Conservation (phyloP, 2,888 invertebrate species). For the Cosmia pyralina region DNA sequence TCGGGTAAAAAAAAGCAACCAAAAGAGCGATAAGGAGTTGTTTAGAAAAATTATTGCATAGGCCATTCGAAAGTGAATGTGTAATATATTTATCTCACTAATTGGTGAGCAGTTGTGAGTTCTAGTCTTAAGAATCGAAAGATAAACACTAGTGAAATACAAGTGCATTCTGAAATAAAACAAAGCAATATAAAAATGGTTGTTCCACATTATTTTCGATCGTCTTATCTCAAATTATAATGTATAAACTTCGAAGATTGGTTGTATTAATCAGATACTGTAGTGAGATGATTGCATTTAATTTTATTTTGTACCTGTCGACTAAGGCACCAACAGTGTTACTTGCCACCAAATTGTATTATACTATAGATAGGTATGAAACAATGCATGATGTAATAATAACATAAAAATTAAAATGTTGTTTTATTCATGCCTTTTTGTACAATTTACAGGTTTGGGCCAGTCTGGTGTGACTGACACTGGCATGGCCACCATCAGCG, state of each 20-base stretch:
- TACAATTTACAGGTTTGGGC: conserved; percentile 31
- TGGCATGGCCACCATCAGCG: no score
- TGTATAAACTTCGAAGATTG: conserved; percentile 29
- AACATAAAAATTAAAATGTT: conserved; percentile 60
- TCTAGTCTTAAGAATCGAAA: conserved; percentile 62
- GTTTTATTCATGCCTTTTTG: conserved; percentile 61
- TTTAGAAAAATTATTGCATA: conserved; percentile 47
- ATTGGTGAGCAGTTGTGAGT: conserved; percentile 63
- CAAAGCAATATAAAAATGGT: conserved; percentile 59
- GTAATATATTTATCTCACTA: conserved; percentile 46
- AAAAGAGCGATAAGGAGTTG: not conserved
- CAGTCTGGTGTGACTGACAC: no score
- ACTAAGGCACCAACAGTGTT: conserved; percentile 63
- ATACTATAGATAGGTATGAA: conserved; percentile 71
- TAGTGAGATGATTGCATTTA: conserved; percentile 69
- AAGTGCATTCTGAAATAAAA: conserved; percentile 30
- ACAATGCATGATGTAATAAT: conserved; percentile 71
- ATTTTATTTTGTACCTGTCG: conserved; percentile 55
- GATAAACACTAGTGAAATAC: conserved; percentile 24
- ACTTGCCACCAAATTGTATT: conserved; percentile 76
- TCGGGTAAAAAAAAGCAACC: no score
- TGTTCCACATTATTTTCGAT: conserved; percentile 52
- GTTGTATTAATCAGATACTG: no score
- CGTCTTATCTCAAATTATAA: conserved; percentile 32
- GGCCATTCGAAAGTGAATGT: conserved; percentile 46